Conservation (phyloP, 2,888 invertebrate genomes). For the Hybos culiciformis region DNA sequence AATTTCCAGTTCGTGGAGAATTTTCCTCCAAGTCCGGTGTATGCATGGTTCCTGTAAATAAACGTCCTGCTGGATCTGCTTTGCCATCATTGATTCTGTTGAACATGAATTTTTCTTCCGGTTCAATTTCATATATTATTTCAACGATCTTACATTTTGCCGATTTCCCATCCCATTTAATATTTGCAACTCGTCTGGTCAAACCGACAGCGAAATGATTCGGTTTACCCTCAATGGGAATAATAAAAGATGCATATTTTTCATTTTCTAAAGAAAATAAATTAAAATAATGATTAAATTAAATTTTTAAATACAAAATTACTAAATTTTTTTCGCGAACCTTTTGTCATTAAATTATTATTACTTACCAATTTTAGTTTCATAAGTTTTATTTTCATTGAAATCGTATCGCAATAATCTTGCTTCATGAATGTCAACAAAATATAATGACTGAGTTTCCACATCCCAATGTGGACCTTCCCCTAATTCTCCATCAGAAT, state of each 20-base stretch:
- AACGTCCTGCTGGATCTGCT: constrained; percentile 55
- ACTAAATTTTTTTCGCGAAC: neutral
- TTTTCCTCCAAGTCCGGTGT: constrained; percentile 22
- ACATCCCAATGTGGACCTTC: constrained; percentile 62
- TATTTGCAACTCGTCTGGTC: constrained; percentile 43
- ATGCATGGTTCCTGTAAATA: constrained; percentile 51
- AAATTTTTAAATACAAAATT: neutral
- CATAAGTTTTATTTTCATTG: constrained; percentile 37
- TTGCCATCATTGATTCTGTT: constrained; percentile 72
- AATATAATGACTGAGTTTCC: constrained; percentile 45
- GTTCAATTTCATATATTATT: constrained; percentile 44
- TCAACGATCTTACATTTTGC: constrained; percentile 38
- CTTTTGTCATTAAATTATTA: neutral
- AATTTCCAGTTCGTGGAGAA: constrained; percentile 29
- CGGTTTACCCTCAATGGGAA: constrained; percentile 46
- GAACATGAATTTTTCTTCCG: constrained; percentile 37
- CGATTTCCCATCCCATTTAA: constrained; percentile 51
- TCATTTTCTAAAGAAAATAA: constrained; percentile 31
- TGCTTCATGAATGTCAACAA: constrained; percentile 44
- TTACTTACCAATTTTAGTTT: constrained; percentile 34
- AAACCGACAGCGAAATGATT: constrained; percentile 51
- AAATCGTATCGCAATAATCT: constrained; percentile 30
- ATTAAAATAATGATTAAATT: neutral
- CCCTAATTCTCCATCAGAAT: constrained; percentile 38
- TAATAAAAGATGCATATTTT: constrained; percentile 40